Evolutionary conservation across 1,140 invertebrate species (phyloP).

Genomic region (Atta cephalotes): DNA sequence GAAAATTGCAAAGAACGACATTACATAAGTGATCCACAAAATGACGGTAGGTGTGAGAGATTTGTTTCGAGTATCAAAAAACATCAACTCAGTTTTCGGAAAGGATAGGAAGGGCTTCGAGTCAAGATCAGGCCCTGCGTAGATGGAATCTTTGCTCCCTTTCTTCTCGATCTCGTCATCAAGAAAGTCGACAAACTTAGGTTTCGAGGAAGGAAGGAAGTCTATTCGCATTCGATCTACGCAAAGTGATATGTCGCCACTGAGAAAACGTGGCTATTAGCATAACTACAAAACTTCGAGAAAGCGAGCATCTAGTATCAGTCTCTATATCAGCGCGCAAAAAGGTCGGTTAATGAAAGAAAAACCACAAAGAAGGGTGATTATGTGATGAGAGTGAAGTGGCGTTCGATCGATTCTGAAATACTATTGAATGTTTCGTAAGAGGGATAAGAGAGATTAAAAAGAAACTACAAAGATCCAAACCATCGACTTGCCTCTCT

Average conservation of each 20-base stretch:
- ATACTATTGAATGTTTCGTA: slow-evolving; percentile 65
- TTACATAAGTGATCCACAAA: slow-evolving; percentile 73
- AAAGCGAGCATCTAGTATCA: slow-evolving; percentile 84
- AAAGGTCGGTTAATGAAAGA: slow-evolving; percentile 82
- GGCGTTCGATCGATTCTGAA: slow-evolving; percentile 76
- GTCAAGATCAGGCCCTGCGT: slow-evolving; percentile 54
- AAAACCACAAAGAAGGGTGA: slow-evolving; percentile 79
- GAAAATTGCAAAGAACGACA: slow-evolving; percentile 64
- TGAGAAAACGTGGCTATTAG: slow-evolving; percentile 77
- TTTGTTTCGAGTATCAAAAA: slow-evolving; percentile 42
- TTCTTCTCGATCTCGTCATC: not conserved
- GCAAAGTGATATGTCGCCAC: slow-evolving; percentile 70
- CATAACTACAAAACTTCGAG: slow-evolving; percentile 79
- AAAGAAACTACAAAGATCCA: slow-evolving; percentile 86
- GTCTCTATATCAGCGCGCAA: slow-evolving; percentile 79
- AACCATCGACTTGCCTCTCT: slow-evolving; percentile 87
- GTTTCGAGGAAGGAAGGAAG: not conserved
- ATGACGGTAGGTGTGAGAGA: slow-evolving; percentile 39
- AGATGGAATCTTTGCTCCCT: slow-evolving; percentile 59
- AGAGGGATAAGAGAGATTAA: slow-evolving; percentile 66
- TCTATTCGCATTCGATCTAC: slow-evolving; percentile 64
- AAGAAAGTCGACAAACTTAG: not conserved
- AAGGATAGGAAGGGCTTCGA: slow-evolving; percentile 16
- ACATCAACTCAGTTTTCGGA: slow-evolving; percentile 51
- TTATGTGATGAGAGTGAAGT: slow-evolving; percentile 78